Evolutionary conservation across 2,113 vertebrate species (phyloP).

Genomic region (Herpetotheres cachinnans): DNA sequence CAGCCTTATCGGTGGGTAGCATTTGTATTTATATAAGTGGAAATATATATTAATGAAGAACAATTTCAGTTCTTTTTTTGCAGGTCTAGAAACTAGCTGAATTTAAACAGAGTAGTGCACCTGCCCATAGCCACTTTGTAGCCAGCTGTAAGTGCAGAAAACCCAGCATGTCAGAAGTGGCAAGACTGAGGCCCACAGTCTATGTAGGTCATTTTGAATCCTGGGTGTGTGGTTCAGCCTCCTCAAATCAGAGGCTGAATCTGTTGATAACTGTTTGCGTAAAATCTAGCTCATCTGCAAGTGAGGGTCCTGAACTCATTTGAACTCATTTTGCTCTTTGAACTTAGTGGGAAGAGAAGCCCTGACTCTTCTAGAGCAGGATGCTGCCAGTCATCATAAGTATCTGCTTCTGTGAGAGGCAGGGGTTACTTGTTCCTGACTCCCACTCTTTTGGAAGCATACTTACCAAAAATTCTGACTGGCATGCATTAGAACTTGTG

Average conservation of each 20-base stretch:
- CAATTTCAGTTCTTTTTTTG: not conserved
- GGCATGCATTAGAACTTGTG: not conserved
- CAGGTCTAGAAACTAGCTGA: not conserved
- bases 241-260: not conserved
- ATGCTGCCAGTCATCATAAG: not conserved
- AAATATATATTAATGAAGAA: not conserved
- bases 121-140: not conserved
- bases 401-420: not conserved
- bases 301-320: not conserved
- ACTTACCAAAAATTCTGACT: not conserved
- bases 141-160: not conserved
- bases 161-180: not conserved
- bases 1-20: not conserved
- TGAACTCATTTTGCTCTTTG: not conserved
- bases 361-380: not conserved
- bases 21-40: not conserved
- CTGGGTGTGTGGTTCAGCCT: not conserved
- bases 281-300: not conserved
- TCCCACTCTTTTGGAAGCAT: not conserved
- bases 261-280: not conserved
- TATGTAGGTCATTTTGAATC: not conserved
- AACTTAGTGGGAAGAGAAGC: not conserved
- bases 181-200: not conserved
- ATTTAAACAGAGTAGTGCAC: not conserved
- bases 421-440: not conserved